Evolutionary conservation across 2,113 vertebrate genomes (phyloP), one percentile per base, ranked within the genome.

Genomic region (Pteropus alecto): DNA sequence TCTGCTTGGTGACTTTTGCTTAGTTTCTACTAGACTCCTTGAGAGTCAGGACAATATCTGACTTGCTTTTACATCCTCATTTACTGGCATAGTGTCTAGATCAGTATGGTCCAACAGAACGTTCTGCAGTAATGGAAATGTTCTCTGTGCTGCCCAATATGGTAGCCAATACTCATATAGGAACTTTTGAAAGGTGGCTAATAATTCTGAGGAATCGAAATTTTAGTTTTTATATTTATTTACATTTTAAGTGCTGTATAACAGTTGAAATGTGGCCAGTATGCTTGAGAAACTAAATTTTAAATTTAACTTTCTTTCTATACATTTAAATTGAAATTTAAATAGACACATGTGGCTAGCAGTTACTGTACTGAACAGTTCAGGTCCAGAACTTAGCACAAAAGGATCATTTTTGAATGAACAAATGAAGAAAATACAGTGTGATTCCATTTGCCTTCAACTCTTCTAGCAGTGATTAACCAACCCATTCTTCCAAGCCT

Each of bases 301-400:
- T 82, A 63, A 58, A 46, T 43, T 85, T 60, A 63, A 67, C 79
- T 58, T 68, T 73, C 92, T 26, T 93, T 90, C 16, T 63, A 30
- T 26, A 56, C 2, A 76, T 28, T 60, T 70, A 90, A 67, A 41
- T 46, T 54, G 76, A 79, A 87, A 41, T 46, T 46, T 79, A 79
- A 87, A 65, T 21, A 48, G 10, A 67, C 10, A 74, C 30, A 30
- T 56, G 21, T 30, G 41, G 9, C 24, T n/a, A 79, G 21, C 26
- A 5, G 3, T 41, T 54, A 33, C 12, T 48, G 1, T 67, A 76
- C 0, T 70, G 2, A 7, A 71, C 5, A 65, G 0, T 35, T 5
- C 4, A 89, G 3, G 2, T 92, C 22, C 82, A 63, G 16, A 77
- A 81, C 8, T 71, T 78, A 61, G 8, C 24, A 82, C 10, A 67